Evolutionary conservation across 2,113 vertebrate genomes (phyloP), one percentile per base, ranked within the genome.

Genomic region (Nannobrachium achirus): DNA sequence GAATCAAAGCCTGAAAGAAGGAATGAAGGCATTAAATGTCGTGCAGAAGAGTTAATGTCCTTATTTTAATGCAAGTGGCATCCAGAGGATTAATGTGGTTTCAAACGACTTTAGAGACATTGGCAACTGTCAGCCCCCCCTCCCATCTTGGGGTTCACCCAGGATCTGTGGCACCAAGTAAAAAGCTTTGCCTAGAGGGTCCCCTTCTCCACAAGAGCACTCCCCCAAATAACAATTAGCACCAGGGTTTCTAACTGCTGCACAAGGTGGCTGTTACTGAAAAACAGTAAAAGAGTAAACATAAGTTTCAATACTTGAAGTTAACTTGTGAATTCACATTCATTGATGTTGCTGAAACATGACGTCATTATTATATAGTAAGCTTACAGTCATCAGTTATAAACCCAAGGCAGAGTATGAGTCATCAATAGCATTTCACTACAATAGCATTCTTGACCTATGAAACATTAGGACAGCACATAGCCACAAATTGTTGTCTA

Each of bases 1-100:
- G 46, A 56, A 69, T 62, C 38, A 75, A 69, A 65, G 78, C 63
- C 56, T 71, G 72, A 72, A 38, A 45, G 55, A 59, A 46, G 61
- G 61, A 66, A 62, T 59, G 46, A 75, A 53, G 60, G 56, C 10
- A 56, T 48, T 75, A 55, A 53, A 48, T 64, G 38, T 56, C 45
- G 55, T 65, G 71, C 63, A 69, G 50, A 39, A 58, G 33, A 68
- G 68, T 64, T 79, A 41, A 70, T 55, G 56, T 53, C 52, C 71
- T 46, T 18, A 51, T 63, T 72, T 71, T 64, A 42, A 69, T 73
- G 59, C 41, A 59, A 44, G 46, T 46, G n/a, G 58, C 56, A 57
- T 65, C 42, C 15, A n/a, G 60, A 50, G 53, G 64, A 71, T 79
- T 70, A 63, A 71, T 65, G 6, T 41, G 33, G 19, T 65, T 81